Evolutionary conservation across 2,797 vertebrate genomes (phyloP), one percentile per base, ranked within the genome.

Genomic region (Acanthopagrus latus): DNA sequence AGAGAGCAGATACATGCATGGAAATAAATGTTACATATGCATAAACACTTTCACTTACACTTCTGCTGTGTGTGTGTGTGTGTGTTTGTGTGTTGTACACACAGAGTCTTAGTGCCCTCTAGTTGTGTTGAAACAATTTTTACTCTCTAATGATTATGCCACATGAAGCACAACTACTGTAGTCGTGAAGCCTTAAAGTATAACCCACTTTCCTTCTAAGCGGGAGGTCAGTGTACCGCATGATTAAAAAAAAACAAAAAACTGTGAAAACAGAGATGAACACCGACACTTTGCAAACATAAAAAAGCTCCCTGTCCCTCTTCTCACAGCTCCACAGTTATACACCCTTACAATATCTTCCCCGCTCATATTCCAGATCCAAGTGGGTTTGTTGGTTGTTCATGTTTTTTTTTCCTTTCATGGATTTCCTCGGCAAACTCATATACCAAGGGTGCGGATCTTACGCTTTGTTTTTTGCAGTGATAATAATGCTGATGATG

Each of bases 101-200:
- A 72, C 18, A 65, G 33, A 65, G 41, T 55, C 62, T 73, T 54
- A 67, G 80, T 85, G 81, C 69, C 75, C 75, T 80, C 48, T 78
- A 71, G 64, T 78, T 81, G 68, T 79, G 13, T 55, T 27, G 12
- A 48, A 52, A 29, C 0, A 52, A 60, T n/a, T 66, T 72, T 52
- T 57, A 41, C 29, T 66, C 20, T 54, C 16, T 75, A n/a, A 46
- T 71, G 43, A 55, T 48, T 21, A n/a, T 33, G 12, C 46, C 23
- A 38, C 62, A 48, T 21, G 0, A 57, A 57, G 17, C n/a, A 44
- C 6, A 55, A 38, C 33, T 33, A 33, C 33, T 33, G 6, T 8
- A 27, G 21, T 13, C 57, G n/a, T 29, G 29, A 44, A 41, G 50
- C n/a, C 23, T 27, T 62, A 14, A 62, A 50, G 48, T 29, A 3